Evolutionary conservation across 1,140 invertebrate species (phyloP).

Genomic region (Drosophila tsacasi): DNA sequence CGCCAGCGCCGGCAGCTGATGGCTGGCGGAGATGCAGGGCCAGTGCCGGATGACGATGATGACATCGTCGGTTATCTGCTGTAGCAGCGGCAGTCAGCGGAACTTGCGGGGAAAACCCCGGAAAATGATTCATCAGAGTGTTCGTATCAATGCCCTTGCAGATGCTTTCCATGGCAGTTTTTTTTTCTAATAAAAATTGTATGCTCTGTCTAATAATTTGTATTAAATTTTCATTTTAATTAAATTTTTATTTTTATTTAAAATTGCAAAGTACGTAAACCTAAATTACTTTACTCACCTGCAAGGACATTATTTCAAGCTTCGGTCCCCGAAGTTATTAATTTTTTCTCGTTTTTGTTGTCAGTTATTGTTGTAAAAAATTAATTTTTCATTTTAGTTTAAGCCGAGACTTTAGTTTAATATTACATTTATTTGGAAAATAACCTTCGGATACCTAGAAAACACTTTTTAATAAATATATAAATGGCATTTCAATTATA

Average conservation of each 20-base stretch:
- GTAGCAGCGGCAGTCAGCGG: slow-evolving; percentile 38
- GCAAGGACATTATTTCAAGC: background rate
- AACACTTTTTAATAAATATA: slow-evolving; percentile 1
- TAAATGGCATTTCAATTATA: background rate
- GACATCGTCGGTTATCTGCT: slow-evolving; percentile 67
- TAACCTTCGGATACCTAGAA: background rate
- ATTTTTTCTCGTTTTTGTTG: slow-evolving; percentile 2
- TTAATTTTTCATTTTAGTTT: background rate
- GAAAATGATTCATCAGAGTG: slow-evolving; percentile 10
- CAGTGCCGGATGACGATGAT: slow-evolving; percentile 49
- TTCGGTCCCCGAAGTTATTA: background rate
- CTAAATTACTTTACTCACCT: background rate
- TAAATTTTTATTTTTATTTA: background rate
- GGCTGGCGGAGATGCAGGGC: slow-evolving; percentile 8
- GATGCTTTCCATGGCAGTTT: background rate
- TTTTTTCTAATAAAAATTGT: background rate
- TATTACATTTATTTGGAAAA: background rate
- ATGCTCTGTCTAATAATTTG: background rate
- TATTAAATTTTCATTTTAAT: background rate
- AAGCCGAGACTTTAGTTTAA: slow-evolving; percentile 5
- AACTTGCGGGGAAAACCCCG: slow-evolving; percentile 6
- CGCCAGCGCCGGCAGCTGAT: slow-evolving; percentile 39
- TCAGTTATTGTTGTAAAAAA: slow-evolving; percentile 6
- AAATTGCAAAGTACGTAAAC: background rate
- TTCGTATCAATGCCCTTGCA: slow-evolving; percentile 9